Percentiles rank a stretch among this genome's conserved stretches.
Conservation (phyloP, 2,888 invertebrate species). For the Nebria brevicollis region DNA sequence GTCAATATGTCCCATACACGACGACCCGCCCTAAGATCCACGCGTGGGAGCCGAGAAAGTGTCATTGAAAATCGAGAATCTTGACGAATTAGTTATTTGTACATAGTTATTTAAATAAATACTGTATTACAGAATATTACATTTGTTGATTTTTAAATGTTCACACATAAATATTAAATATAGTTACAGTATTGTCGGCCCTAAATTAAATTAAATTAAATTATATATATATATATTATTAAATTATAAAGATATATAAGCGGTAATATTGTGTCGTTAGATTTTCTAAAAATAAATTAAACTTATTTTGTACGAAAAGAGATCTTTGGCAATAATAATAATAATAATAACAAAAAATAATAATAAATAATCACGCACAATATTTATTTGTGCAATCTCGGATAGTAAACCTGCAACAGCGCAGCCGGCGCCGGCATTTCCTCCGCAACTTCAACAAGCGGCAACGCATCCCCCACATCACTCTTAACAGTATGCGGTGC, state of each 20-base stretch:
- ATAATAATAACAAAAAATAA: neutral
- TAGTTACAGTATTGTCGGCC: neutral
- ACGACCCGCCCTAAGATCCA: constrained; percentile 90
- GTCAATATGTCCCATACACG: constrained; percentile 89
- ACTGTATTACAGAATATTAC: neutral
- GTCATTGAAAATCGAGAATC: neutral
- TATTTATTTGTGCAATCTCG: neutral
- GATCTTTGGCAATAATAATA: neutral
- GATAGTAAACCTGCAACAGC: neutral
- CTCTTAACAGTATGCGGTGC: constrained; percentile 12
- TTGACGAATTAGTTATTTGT: neutral
- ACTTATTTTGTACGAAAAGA: neutral
- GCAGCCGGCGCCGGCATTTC: neutral
- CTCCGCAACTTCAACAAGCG: too few relatives aligned
- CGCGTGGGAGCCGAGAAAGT: constrained; percentile 75
- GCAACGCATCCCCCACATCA: neutral
- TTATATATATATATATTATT: constrained; percentile 1
- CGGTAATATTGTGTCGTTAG: neutral
- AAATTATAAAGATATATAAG: neutral
- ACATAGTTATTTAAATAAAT: neutral
- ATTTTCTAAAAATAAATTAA: neutral
- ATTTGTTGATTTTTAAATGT: neutral
- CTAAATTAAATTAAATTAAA: neutral
- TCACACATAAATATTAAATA: constrained; percentile 2
- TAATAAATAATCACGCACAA: neutral